phyloP scores from a whole-genome alignment of 2,797 vertebrate genomes.

The Propithecus perrieri region DNA sequence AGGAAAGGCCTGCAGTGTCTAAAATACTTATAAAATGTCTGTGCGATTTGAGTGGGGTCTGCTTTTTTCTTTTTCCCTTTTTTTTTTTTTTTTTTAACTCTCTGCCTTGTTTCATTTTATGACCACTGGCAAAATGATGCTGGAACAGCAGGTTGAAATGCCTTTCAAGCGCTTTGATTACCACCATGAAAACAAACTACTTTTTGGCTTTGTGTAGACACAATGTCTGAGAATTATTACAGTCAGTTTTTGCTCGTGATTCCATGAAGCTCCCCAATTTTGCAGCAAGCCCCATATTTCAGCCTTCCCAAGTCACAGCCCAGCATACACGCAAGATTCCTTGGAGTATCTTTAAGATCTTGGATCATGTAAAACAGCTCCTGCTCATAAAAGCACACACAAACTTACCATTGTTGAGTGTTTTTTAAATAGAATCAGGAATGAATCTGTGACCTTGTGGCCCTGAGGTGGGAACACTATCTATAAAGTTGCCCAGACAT shows the following conservation, averaged over 20 bases:
- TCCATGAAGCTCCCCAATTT: slow-evolving; percentile 59
- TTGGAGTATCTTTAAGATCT: slow-evolving; percentile 85
- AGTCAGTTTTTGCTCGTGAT: slow-evolving; percentile 22
- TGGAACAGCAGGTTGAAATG: slow-evolving; percentile 59
- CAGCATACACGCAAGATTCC: slow-evolving; percentile 76
- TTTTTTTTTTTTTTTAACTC: background rate
- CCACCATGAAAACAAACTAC: slow-evolving; percentile 61
- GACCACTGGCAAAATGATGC: background rate
- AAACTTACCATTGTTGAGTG: slow-evolving; percentile 86
- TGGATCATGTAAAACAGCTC: slow-evolving; percentile 84
- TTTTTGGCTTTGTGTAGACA: slow-evolving; percentile 43
- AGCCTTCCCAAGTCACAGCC: slow-evolving; percentile 58
- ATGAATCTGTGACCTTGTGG: slow-evolving; percentile 88
- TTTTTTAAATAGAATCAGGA: slow-evolving; percentile 88
- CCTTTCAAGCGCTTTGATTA: slow-evolving; percentile 50
- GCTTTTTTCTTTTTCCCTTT: background rate
- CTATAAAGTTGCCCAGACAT: slow-evolving; percentile 89
- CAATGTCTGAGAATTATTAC: slow-evolving; percentile 51
- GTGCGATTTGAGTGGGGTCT: slow-evolving; percentile 29
- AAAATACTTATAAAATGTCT: slow-evolving; percentile 60
- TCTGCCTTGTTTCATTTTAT: slow-evolving; percentile 60
- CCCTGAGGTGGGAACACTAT: slow-evolving; percentile 88
- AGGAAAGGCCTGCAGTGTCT: slow-evolving; percentile 51
- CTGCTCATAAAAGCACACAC: slow-evolving; percentile 83
- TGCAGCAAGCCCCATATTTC: background rate